Evolutionary conservation across 2,113 vertebrate species (phyloP), one percentile per base, ranked within the genome.

Genomic region (Piprites chloris): DNA sequence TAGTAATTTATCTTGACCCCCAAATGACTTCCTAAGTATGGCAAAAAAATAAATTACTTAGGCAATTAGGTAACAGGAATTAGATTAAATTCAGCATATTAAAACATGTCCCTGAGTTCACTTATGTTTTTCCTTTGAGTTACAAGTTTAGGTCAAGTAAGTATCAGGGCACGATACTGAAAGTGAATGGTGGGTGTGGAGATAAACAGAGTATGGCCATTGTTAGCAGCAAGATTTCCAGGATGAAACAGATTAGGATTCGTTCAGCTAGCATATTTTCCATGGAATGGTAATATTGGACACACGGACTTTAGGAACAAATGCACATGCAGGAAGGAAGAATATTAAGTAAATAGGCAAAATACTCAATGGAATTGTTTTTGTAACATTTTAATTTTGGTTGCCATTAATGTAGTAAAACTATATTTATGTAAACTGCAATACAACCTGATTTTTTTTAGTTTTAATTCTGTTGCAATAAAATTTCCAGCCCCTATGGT

Each of bases 201-300:
- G 62, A 65, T 65, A 90, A 96, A 92, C 72, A 37, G 74, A 91
- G 49, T 74, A 30, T 14, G 63, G 77, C 85, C 84, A 65, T 95
- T 94, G 96, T 96, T 94, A 92, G 27, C 79, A 78, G 76, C 53
- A 63, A 61, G 83, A 67, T 94, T 97, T 96, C 93, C 92, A 89
- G 90, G 83, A 90, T 96, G 96, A 90, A 87, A 92, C 93, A 97
- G 88, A 72, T 88, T 46, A 92, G 79, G 69, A 86, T 96, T 95
- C 80, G 81, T 96, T 97, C 90, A 90, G 44, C 79, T 78, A 56
- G 68, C 68, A 12, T 87, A 88, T 90, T 96, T 96, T 96, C 92
- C 93, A 66, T 87, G 69, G 73, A 79, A 11, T 89, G 75, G 90
- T 92, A 79, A 66, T 82, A 85, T 13, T 82, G 77, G 92, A 66